Conservation (phyloP, 2,888 invertebrate genomes). For the Catocala nupta region DNA sequence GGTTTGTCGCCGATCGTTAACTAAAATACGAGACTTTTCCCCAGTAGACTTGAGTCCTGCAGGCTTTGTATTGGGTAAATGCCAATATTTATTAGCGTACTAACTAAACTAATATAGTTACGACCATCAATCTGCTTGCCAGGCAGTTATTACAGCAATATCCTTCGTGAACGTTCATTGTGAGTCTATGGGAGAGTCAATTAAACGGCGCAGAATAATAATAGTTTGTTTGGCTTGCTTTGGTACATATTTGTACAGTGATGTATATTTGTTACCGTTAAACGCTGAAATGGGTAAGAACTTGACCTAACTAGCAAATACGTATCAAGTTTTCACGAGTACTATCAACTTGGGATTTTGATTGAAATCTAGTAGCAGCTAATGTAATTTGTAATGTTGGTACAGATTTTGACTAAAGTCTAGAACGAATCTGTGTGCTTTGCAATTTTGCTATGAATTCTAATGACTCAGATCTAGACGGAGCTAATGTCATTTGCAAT, state of each 20-base stretch:
- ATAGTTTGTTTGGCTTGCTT: neutral
- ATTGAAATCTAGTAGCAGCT: no score
- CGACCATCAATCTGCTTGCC: neutral
- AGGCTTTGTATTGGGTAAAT: neutral
- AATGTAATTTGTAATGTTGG: no score
- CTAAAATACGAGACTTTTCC: neutral
- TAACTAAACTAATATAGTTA: neutral
- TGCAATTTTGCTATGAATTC: no score
- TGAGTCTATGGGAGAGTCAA: neutral
- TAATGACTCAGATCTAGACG: no score
- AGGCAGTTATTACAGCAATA: slow-evolving; percentile 4
- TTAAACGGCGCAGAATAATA: neutral
- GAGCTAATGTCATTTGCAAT: no score
- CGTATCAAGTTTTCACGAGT: no score
- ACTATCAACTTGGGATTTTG: no score
- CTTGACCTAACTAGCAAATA: no score
- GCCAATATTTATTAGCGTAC: neutral
- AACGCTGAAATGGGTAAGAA: no score
- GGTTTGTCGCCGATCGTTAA: neutral
- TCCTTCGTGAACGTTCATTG: neutral
- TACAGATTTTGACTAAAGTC: no score
- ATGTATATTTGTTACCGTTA: no score
- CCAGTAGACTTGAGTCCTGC: neutral
- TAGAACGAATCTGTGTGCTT: no score
- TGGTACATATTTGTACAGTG: neutral